These are phyloP conservation scores for Stictocephala bisonia DNA, from an alignment of 2,888 invertebrate species.

Conservation along the genomic window DNA sequence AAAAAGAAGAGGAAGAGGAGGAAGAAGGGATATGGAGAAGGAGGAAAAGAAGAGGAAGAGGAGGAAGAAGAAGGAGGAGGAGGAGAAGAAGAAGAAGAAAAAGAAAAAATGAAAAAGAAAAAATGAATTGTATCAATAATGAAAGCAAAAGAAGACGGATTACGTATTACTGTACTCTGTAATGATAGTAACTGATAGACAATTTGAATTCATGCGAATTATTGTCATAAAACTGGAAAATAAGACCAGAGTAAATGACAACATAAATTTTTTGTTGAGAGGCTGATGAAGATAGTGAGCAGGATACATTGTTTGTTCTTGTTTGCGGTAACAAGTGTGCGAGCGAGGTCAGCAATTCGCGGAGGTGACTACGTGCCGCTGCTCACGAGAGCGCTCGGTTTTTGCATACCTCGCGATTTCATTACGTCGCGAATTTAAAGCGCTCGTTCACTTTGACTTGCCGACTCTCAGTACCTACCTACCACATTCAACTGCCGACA, in stretches of 20 bases:
- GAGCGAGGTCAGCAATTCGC: neutral
- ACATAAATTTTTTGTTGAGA: too few species aligned
- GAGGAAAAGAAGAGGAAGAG: neutral
- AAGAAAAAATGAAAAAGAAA: neutral
- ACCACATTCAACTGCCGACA: too few species aligned
- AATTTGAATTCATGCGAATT: too few species aligned
- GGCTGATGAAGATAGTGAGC: too few species aligned
- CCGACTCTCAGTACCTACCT: neutral
- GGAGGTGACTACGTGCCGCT: conserved; percentile 14
- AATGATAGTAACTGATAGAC: too few species aligned
- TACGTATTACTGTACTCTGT: neutral
- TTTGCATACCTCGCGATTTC: conserved; percentile 33
- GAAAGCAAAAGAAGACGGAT: neutral
- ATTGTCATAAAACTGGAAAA: too few species aligned
- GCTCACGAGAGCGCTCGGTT: conserved; percentile 7
- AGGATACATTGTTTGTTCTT: too few species aligned
- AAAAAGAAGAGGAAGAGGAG: conserved; percentile 23
- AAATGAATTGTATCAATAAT: neutral
- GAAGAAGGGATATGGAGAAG: neutral
- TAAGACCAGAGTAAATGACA: too few species aligned
- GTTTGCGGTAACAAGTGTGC: too few species aligned
- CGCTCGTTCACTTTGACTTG: too few species aligned
- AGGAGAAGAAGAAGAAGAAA: neutral
- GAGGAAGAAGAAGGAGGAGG: neutral
- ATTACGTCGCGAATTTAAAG: conserved; percentile 22